Base-by-base conservation (phyloP, 2,888 invertebrate genomes). In the Zygogramma bicolorata region DNA sequence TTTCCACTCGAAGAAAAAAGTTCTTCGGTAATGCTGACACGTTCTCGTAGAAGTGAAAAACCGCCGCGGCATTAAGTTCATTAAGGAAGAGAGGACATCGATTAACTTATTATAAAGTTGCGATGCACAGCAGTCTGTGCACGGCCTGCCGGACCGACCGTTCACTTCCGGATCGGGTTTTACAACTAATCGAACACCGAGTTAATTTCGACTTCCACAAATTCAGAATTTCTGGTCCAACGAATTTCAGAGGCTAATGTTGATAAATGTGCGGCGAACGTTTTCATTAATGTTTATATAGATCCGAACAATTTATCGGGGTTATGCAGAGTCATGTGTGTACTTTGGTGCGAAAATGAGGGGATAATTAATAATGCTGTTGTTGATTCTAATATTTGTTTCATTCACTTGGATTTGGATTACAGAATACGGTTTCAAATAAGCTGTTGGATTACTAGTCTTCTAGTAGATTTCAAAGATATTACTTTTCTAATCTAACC, bases 131-230 rank as follows among this genome's bases (percentile, higher is more conserved):
- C 61, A 34, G 57, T 71, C 38, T 49, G 38, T 62, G 53, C 15
- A n/a, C n/a, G n/a, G n/a, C n/a, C n/a, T n/a, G 27, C 53, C 53
- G 25, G 7, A 53, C 25, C 53, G 25, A 25, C 53, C 53, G n/a
- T 53, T 53, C 62, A 22, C 31, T 60, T 8, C 49, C 60, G 18
- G 49, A 46, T 60, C 15, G 27, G 42, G 60, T 46, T 46, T 42
- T 25, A 46, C 40, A 53, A 53, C 53, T 53, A 53, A 53, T 53
- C 53, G 53, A 53, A 53, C 53, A 75, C 70, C 63, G 71, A 75
- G 71, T 70, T 75, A 71, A 75, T 75, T 74, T 66, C 71, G 71
- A 74, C 74, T 74, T 71, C 71, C 66, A 66, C 71, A 67, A 66
- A 74, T 67, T 63, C 67, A 71, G 69, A 71, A 69, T 71, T 59